Evolutionary conservation across 2,888 invertebrate genomes (phyloP).

Genomic region (Parnassius orleans): DNA sequence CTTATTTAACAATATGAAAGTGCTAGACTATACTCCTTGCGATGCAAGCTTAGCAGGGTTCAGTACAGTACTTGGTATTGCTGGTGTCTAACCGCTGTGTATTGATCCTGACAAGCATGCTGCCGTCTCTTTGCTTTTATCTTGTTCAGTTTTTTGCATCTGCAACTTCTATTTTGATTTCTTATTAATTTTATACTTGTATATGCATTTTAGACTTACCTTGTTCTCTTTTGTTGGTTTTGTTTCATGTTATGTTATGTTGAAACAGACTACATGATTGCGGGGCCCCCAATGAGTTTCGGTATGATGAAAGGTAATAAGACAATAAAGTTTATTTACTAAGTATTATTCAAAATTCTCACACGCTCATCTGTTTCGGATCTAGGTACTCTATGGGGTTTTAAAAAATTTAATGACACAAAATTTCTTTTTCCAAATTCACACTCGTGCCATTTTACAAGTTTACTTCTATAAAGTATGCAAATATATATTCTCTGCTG

Average conservation of each 20-base stretch:
- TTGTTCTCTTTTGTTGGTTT: conserved; percentile 85
- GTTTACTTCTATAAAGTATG: conserved; percentile 35
- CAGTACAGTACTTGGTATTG: conserved; percentile 57
- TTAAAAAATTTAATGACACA: conserved; percentile 50
- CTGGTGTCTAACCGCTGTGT: conserved; percentile 65
- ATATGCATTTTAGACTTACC: conserved; percentile 79
- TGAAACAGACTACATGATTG: conserved; percentile 85
- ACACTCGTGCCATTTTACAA: conserved; percentile 55
- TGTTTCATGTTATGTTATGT: conserved; percentile 87
- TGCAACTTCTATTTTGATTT: conserved; percentile 53
- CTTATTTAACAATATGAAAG: conserved; percentile 51
- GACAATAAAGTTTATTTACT: conserved; percentile 54
- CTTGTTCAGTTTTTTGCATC: conserved; percentile 48
- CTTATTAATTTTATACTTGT: conserved; percentile 54
- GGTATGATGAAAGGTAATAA: conserved; percentile 93
- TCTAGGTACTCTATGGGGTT: conserved; percentile 69
- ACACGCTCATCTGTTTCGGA: conserved; percentile 65
- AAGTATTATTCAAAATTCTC: conserved; percentile 64
- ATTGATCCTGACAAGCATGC: conserved; percentile 64
- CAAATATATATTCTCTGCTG: conserved; percentile 41
- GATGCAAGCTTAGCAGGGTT: conserved; percentile 67
- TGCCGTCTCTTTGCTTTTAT: conserved; percentile 61
- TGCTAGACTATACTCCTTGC: conserved; percentile 53
- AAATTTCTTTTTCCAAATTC: conserved; percentile 60
- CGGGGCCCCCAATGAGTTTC: conserved; percentile 91